These are phyloP conservation scores for Idaea dimidiata DNA, from an alignment of 2,888 invertebrate genomes.

Conservation along the genomic window DNA sequence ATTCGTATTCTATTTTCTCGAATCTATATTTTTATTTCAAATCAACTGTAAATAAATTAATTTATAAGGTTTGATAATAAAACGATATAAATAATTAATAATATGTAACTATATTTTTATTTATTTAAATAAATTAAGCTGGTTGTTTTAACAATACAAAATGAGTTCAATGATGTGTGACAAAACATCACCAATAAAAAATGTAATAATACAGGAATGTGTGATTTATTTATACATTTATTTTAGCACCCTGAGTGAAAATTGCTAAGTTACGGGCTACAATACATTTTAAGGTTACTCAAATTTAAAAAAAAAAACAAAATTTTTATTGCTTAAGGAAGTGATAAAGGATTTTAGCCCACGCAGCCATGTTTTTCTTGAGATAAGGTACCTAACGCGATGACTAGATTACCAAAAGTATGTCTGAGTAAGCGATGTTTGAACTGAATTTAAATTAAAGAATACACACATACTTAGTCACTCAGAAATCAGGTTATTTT, in stretches of 20 bases:
- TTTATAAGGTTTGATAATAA: neutral
- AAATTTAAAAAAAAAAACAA: neutral
- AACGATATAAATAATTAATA: slow-evolving; percentile 4
- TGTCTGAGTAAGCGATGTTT: no score
- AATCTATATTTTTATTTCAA: neutral
- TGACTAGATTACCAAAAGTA: neutral
- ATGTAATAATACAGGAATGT: slow-evolving; percentile 50
- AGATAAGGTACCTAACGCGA: neutral
- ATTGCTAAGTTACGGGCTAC: neutral
- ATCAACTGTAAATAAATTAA: neutral
- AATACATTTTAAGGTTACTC: neutral
- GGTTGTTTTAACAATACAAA: slow-evolving; percentile 56
- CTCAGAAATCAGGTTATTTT: no score
- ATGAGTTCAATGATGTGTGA: slow-evolving; percentile 40
- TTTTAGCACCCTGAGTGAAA: neutral
- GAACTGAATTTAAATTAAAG: no score
- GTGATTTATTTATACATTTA: slow-evolving; percentile 2
- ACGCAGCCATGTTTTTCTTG: neutral
- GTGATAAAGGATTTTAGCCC: neutral
- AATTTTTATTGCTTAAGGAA: neutral
- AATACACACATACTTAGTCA: no score
- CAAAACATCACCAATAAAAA: slow-evolving; percentile 33
- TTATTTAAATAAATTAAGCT: slow-evolving; percentile 76
- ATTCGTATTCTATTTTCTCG: neutral
- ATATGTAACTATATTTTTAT: slow-evolving; percentile 58